These are phyloP conservation scores for Sardina pilchardus DNA, from an alignment of 2,113 vertebrate genomes.

Conservation along the genomic window DNA sequence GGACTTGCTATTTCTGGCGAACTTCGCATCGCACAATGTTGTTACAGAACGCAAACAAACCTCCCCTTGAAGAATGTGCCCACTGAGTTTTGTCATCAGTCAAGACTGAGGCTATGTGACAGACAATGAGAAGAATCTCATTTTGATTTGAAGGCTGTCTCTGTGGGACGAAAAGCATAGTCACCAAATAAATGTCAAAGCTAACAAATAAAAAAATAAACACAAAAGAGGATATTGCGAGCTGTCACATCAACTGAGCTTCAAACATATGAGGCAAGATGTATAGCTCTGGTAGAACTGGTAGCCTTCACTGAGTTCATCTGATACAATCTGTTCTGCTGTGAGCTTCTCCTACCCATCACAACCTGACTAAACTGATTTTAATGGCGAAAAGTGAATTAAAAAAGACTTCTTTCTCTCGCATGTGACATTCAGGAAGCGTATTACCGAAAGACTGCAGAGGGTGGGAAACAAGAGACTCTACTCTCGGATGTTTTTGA, in stretches of 20 bases:
- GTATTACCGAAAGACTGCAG: not conserved
- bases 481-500: not conserved
- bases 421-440: not conserved
- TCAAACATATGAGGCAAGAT: not conserved
- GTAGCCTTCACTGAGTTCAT: not conserved
- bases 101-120: not conserved
- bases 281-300: not conserved
- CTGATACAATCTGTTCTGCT: not conserved
- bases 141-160: conserved; percentile 18
- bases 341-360: not conserved
- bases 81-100: not conserved
- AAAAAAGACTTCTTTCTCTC: not conserved
- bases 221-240: conserved; percentile 14
- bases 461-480: not conserved
- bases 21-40: not conserved
- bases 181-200: conserved; percentile 25
- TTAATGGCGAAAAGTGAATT: not conserved
- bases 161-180: conserved; percentile 24
- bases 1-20: not conserved
- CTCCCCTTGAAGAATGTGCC: not conserved
- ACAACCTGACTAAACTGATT: not conserved
- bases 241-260: conserved; percentile 14
- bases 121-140: conserved; percentile 16
- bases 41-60: not conserved
- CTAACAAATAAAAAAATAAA: not conserved